A percentile compares a stretch with the other conserved stretches of the same genome.
These are phyloP conservation scores for Apocheima hispidaria DNA, from an alignment of 2,888 invertebrate species.

Conservation along the genomic window DNA sequence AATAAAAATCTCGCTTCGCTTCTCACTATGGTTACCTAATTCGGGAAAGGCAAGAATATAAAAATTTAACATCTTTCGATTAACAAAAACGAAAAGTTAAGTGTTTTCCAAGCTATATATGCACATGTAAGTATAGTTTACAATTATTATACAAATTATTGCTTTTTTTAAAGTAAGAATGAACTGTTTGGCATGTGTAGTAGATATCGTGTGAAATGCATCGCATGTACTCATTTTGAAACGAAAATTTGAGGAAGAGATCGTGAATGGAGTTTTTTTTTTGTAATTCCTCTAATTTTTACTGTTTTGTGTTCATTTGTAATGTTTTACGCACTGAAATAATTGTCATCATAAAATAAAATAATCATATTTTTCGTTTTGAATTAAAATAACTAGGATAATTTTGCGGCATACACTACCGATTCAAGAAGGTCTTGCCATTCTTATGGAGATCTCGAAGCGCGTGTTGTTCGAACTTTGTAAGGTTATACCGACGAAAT, in stretches of 20 bases:
- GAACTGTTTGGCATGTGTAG: constrained; percentile 85
- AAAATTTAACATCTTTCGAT: constrained; percentile 31
- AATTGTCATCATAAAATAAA: constrained; percentile 5
- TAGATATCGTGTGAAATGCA: constrained; percentile 44
- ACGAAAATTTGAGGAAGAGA: constrained; percentile 38
- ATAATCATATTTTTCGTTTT: not conserved
- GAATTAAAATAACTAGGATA: too few relatives aligned
- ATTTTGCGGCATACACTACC: too few relatives aligned
- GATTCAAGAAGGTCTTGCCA: too few relatives aligned
- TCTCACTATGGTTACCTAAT: constrained; percentile 71
- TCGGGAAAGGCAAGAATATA: constrained; percentile 58
- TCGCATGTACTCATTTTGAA: constrained; percentile 48
- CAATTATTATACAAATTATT: constrained; percentile 57
- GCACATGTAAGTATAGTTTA: constrained; percentile 80
- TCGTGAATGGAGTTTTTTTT: constrained; percentile 16
- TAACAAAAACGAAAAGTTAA: constrained; percentile 50
- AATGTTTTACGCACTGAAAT: constrained; percentile 22
- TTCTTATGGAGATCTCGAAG: too few relatives aligned
- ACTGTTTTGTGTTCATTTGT: constrained; percentile 22
- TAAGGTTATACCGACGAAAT: too few relatives aligned
- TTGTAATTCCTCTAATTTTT: constrained; percentile 41
- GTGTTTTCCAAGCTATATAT: constrained; percentile 68
- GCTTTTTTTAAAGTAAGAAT: constrained; percentile 62
- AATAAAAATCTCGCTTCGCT: constrained; percentile 64
- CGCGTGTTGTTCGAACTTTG: too few relatives aligned